Base-by-base conservation (phyloP, 1,140 invertebrate genomes). In the Myzus persicae region DNA sequence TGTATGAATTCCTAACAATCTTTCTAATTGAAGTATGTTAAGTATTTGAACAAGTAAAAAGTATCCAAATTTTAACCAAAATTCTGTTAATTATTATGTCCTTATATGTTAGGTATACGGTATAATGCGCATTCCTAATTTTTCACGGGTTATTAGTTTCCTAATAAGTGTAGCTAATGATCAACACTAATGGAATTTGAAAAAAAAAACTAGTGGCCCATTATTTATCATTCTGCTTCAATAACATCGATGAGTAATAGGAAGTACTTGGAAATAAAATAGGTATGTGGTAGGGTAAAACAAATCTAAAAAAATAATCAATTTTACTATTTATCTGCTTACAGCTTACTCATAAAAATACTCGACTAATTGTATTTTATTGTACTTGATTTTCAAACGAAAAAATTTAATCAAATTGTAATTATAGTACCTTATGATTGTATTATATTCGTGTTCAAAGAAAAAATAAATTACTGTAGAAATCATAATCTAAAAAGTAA, bases 211-310 rank as follows among this genome's bases (percentile, higher is more conserved):
- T 40, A 26, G 38, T 31, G 24, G 38, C 38, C 38, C 40, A 40
- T 84, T 26, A 84, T 84, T 84, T 84, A 84, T 40, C 38, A 31
- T 84, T 84, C 22, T 2, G 59, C 59, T 76, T 76, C 31, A 76
- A 76, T 76, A 76, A 82, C 81, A 38, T 82, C 81, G 81, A 82
- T 82, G 81, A 82, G 38, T 82, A 82, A 82, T 40, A 82, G 36
- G 81, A 22, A 38, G 81, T 82, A 82, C 18, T 22, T 82, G 22
- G 18, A 82, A 36, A 81, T 81, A 36, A 81, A 36, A 81, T 81
- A 81, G 20, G 81, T 82, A 82, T 36, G n/a, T 36, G 18, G 20
- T 82, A 24, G 81, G 40, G 22, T 38, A 5, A 81, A 22, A 82
- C 7, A 82, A 82, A 82, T 82, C 36, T 82, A 40, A 38, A 51